Evolutionary conservation across 2,888 invertebrate genomes (phyloP).

Genomic region (Drosophila falleni): DNA sequence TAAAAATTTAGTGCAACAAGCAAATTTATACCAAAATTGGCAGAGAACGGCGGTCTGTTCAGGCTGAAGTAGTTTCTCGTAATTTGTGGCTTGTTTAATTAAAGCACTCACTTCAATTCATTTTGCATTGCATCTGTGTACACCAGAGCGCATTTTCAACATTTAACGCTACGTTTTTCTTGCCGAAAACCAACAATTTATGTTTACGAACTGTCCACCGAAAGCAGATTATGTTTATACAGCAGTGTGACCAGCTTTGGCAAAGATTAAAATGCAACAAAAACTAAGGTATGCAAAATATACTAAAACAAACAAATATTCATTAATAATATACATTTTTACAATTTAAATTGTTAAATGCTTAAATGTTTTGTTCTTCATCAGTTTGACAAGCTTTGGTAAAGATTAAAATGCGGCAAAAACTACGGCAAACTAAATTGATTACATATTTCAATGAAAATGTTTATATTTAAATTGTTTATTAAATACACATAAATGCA

Average conservation of each 20-base stretch:
- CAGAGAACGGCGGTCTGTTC: conserved; percentile 31
- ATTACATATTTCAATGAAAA: background rate
- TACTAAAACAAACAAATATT: background rate
- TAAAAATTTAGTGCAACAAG: conserved; percentile 19
- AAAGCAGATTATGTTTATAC: conserved; percentile 54
- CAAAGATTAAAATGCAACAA: conserved; percentile 5
- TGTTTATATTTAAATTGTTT: background rate
- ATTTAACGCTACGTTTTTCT: conserved; percentile 48
- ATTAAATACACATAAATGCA: background rate
- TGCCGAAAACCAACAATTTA: conserved; percentile 66
- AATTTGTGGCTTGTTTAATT: conserved; percentile 47
- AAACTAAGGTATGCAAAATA: conserved; percentile 12
- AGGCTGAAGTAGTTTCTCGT: conserved; percentile 60
- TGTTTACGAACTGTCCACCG: conserved; percentile 66
- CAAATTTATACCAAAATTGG: conserved; percentile 32
- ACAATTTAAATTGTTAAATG: background rate
- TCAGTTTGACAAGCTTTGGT: too few relatives aligned
- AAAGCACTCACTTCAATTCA: conserved; percentile 77
- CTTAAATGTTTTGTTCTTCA: too few relatives aligned
- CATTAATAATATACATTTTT: background rate
- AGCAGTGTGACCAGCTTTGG: conserved; percentile 40
- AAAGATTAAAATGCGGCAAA: too few relatives aligned
- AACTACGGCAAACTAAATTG: too few relatives aligned
- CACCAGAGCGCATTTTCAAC: conserved; percentile 68
- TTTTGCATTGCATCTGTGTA: conserved; percentile 57